phyloP scores from a whole-genome alignment of 92 coral and sea anemone genomes.

The Pocillopora grandis region DNA sequence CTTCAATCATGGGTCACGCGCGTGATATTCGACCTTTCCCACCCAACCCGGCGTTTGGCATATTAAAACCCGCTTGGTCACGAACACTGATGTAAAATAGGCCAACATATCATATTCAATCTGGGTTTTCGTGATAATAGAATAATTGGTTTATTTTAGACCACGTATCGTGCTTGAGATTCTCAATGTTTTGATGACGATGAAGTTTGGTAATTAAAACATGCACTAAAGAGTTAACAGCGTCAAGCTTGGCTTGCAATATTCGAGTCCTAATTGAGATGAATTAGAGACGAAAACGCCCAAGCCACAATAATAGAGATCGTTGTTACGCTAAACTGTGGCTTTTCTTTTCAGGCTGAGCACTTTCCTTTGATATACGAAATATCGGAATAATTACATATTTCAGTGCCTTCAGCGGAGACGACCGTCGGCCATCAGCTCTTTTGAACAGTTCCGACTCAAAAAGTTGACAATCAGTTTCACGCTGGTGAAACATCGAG shows the following conservation, averaged over 20 bases:
- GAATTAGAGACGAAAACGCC: conserved; percentile 10
- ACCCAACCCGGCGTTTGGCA: conserved; percentile 15
- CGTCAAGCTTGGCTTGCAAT: background rate
- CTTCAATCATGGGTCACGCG: conserved; percentile 22
- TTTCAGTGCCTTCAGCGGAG: background rate
- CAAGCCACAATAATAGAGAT: conserved; percentile 5
- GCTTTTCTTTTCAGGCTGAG: conserved; percentile 22
- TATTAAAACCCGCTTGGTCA: conserved; percentile 13
- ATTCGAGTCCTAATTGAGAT: background rate
- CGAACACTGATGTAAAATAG: conserved; percentile 1
- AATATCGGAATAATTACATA: conserved; percentile 10
- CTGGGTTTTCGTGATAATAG: conserved; percentile 4
- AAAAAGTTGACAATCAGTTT: too few relatives aligned
- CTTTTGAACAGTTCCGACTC: too few relatives aligned
- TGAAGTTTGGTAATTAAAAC: background rate
- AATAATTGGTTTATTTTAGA: conserved; percentile 7
- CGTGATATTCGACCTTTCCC: conserved; percentile 25
- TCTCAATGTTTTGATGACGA: background rate
- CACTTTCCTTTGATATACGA: conserved; percentile 8
- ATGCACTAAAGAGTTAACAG: background rate
- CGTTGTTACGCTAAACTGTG: background rate
- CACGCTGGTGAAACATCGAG: too few relatives aligned
- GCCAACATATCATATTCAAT: conserved; percentile 6
- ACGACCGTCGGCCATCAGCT: background rate
- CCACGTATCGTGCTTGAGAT: background rate